These are phyloP conservation scores for Diarsia dahlii DNA, from an alignment of 2,888 invertebrate genomes.

Conservation along the genomic window DNA sequence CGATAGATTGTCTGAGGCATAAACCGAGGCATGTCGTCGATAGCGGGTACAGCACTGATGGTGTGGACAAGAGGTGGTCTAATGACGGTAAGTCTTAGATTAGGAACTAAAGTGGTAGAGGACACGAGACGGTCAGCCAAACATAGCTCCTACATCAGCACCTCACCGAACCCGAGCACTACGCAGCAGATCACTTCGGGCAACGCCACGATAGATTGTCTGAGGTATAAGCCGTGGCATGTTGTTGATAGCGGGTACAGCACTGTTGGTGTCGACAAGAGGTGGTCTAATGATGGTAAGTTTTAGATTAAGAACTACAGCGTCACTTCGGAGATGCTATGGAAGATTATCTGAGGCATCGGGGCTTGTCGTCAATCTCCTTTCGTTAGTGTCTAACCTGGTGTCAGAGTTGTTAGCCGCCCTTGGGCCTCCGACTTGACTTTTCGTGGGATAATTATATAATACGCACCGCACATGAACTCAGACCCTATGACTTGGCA, in stretches of 20 bases:
- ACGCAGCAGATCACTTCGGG: conserved; percentile 85
- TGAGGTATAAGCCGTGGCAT: conserved; percentile 91
- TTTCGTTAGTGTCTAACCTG: too few species aligned
- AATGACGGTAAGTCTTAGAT: conserved; percentile 91
- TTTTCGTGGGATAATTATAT: too few species aligned
- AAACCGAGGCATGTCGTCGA: conserved; percentile 94
- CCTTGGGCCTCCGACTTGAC: too few species aligned
- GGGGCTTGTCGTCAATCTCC: conserved; percentile 89
- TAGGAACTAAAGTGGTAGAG: conserved; percentile 73
- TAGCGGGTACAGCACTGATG: conserved; percentile 97
- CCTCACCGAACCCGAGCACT: conserved; percentile 75
- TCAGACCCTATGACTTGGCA: too few species aligned
- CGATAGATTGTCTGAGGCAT: conserved; percentile 87
- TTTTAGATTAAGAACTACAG: conserved; percentile 46
- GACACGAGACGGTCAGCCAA: conserved; percentile 87
- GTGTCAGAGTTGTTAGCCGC: too few species aligned
- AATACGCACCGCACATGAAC: too few species aligned
- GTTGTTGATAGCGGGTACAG: conserved; percentile 97
- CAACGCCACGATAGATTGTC: conserved; percentile 88
- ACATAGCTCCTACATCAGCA: conserved; percentile 84
- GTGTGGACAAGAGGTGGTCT: conserved; percentile 96
- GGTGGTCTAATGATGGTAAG: conserved; percentile 95
- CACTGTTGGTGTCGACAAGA: conserved; percentile 95
- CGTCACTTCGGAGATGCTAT: conserved; percentile 82
- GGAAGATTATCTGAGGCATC: conserved; percentile 86